Evolutionary conservation across 1,140 invertebrate species (phyloP).

Genomic region (Solenopsis invicta): DNA sequence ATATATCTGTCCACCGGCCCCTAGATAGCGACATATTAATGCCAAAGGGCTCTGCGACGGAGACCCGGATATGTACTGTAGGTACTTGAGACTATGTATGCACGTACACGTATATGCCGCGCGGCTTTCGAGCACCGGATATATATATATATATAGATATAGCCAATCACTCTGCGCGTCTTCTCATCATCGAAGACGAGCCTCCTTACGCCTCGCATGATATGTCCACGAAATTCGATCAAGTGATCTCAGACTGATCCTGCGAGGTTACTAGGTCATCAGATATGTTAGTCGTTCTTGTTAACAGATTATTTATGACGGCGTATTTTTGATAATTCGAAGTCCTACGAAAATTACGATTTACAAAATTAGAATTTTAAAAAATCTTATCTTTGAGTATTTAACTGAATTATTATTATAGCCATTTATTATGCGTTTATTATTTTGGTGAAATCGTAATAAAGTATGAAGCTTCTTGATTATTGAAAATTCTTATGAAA

Average conservation of each 20-base stretch:
- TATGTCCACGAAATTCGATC: conserved; percentile 54
- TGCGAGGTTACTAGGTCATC: conserved; percentile 33
- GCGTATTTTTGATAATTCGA: not conserved
- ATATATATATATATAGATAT: conserved; percentile 41
- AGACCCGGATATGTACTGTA: conserved; percentile 58
- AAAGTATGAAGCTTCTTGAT: not conserved
- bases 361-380: not conserved
- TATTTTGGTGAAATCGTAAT: not conserved
- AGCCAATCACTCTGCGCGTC: conserved; percentile 47
- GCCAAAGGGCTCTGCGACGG: conserved; percentile 65
- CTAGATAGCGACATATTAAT: conserved; percentile 74
- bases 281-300: not conserved
- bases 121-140: conserved; percentile 54
- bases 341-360: not conserved
- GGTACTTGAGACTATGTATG: conserved; percentile 46
- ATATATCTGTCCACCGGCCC: conserved; percentile 69
- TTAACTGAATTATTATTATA: not conserved
- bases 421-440: not conserved
- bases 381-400: not conserved
- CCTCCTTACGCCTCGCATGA: conserved; percentile 56
- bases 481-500: not conserved
- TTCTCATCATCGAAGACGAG: conserved; percentile 58
- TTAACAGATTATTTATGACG: not conserved
- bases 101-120: conserved; percentile 37
- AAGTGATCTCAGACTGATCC: conserved; percentile 35